Conservation (phyloP, 2,113 vertebrate genomes). For the Oenanthe oenanthe region DNA sequence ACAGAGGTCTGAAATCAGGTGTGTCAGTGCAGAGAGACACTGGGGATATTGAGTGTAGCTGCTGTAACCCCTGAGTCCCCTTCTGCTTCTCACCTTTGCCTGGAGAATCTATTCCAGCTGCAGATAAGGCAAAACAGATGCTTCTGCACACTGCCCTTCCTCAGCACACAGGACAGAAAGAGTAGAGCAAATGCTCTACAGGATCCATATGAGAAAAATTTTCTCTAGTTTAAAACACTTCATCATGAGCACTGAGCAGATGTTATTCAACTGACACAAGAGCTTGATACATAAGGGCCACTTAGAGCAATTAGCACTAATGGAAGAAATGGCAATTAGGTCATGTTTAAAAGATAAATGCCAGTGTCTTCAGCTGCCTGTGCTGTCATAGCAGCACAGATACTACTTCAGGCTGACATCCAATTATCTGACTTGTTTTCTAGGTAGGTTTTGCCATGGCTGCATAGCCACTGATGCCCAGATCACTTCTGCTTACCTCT, state of each 20-base stretch:
- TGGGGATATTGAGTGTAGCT: not conserved
- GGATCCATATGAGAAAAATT: not conserved
- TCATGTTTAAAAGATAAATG: not conserved
- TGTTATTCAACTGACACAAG: not conserved
- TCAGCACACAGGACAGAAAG: not conserved
- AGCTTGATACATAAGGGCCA: not conserved
- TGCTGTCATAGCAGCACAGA: not conserved
- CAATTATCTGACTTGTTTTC: not conserved
- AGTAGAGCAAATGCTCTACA: not conserved
- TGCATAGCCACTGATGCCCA: not conserved
- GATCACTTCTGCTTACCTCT: not conserved
- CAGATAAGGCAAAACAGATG: not conserved
- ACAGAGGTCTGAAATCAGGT: not conserved
- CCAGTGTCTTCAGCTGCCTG: not conserved
- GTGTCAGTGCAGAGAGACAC: not conserved
- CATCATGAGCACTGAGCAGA: not conserved
- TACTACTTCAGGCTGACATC: not conserved
- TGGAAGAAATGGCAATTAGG: not conserved
- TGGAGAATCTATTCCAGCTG: not conserved
- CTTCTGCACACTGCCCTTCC: not conserved
- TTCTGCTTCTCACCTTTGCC: not conserved
- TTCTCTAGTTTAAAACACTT: not conserved
- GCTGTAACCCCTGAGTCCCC: not conserved
- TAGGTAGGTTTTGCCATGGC: not conserved
- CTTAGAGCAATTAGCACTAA: not conserved